Base-by-base conservation (phyloP, 1,140 invertebrate species). In the Drosophila prosaltans region DNA sequence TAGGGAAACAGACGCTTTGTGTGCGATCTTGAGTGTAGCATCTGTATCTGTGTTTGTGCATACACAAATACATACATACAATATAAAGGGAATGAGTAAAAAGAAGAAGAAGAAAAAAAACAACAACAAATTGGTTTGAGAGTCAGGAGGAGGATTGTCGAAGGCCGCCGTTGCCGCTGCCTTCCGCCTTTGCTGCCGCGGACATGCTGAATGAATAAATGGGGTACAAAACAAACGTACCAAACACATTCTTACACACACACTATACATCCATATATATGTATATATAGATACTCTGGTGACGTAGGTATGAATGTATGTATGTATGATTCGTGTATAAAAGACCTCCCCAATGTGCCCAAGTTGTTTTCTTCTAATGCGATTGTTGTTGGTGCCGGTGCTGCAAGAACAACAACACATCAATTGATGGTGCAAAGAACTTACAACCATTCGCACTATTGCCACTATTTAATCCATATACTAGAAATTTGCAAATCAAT, bases 121-220 rank as follows among this genome's bases (percentile, higher is more conserved):
- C 16, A 16, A 16, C 16, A 16, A 69, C 69, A 76, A 76, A 77
- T 74, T 80, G 73, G 78, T 61, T 74, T 71, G 78, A 41, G 76
- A 54, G 69, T 61, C 74, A 64, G 69, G 74, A 81, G 69, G 74
- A 81, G 70, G 65, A 80, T 71, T 77, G 70, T 60, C 62, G 73
- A 76, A 69, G 51, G 61, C 72, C 40, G 45, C 63, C 63, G 40
- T 51, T 59, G 73, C 67, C 48, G 69, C 16, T 16, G 16, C 16
- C 16, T 16, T 16, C 16, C 16, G 16, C 60, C 65, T 41, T 45
- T 66, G 66, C 67, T 48, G 69, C 62, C 69, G 74, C 73, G 70
- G 81, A 74, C 69, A 78, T 71, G 74, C 65, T 71, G 81, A 84
- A 84, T 70, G 77, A 84, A 80, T 84, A 83, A 84, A 83, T 83